A percentile compares a stretch with the other conserved stretches of the same genome.
Evolutionary conservation across 2,797 vertebrate genomes (phyloP).

Genomic region (Rhinichthys osculus): DNA sequence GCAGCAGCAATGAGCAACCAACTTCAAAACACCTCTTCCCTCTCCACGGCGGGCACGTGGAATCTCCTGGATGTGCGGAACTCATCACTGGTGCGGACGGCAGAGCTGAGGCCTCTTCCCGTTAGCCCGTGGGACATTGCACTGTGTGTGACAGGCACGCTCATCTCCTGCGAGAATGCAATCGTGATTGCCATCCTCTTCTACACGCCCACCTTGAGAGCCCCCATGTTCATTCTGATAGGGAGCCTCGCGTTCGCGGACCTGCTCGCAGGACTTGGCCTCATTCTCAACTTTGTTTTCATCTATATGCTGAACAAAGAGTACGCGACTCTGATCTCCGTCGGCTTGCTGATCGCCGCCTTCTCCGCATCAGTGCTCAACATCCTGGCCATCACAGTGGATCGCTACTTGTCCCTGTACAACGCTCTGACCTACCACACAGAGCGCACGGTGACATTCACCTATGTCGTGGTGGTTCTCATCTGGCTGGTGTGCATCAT

Average conservation of each 20-base stretch:
- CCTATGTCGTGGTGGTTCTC: constrained; percentile 83
- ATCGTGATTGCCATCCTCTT: constrained; percentile 89
- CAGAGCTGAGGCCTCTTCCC: constrained; percentile 61
- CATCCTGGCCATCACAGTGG: constrained; percentile 90
- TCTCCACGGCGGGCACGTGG: constrained; percentile 61
- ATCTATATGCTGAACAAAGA: constrained; percentile 82
- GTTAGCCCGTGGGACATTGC: constrained; percentile 91
- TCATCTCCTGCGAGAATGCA: constrained; percentile 89
- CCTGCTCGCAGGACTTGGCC: constrained; percentile 86
- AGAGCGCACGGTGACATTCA: constrained; percentile 85
- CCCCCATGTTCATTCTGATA: constrained; percentile 88
- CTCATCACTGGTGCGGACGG: constrained; percentile 64
- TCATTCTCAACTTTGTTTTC: constrained; percentile 88
- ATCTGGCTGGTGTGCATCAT: constrained; percentile 83
- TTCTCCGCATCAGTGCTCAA: constrained; percentile 91
- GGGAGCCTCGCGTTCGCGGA: constrained; percentile 89
- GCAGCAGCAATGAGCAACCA: constrained; percentile 81
- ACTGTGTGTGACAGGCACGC: constrained; percentile 88
- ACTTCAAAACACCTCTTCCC: constrained; percentile 70
- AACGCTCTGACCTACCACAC: constrained; percentile 93
- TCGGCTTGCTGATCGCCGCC: constrained; percentile 84
- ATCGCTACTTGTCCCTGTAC: constrained; percentile 92
- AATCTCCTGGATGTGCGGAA: constrained; percentile 64
- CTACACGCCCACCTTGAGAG: constrained; percentile 86
- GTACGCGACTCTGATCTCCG: constrained; percentile 81